A percentile compares a stretch with the other conserved stretches of the same genome.
Conservation (phyloP, 2,113 vertebrate genomes). For the Stigmatopora argus region DNA sequence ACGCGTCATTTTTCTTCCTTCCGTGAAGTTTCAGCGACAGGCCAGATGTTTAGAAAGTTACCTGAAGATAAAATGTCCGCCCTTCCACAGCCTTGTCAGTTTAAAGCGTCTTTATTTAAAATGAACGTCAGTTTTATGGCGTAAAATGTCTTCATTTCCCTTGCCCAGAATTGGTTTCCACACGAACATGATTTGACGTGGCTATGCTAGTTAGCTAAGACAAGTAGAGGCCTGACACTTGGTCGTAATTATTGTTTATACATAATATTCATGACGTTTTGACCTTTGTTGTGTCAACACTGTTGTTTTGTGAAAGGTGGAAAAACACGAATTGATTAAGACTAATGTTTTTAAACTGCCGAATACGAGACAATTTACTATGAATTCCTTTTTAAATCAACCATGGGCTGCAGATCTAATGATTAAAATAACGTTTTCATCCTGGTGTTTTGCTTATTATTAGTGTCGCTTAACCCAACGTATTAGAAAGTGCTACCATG, state of each 20-base stretch:
- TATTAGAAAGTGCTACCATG: background rate
- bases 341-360: background rate
- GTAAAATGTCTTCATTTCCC: background rate
- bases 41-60: conserved; percentile 54
- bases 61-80: background rate
- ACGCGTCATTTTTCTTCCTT: conserved; percentile 52
- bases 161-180: conserved; percentile 21
- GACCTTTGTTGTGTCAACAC: background rate
- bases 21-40: conserved; percentile 68
- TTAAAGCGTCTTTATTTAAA: background rate
- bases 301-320: background rate
- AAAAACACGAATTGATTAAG: background rate
- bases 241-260: background rate
- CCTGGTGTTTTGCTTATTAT: background rate
- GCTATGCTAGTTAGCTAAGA: conserved; percentile 39
- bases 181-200: conserved; percentile 45
- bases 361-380: background rate
- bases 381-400: background rate
- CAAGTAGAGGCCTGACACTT: conserved; percentile 6
- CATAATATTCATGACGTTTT: background rate
- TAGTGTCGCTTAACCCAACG: background rate
- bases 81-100: too few relatives aligned
- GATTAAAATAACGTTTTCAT: background rate
- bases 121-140: background rate
- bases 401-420: background rate